A percentile compares a stretch with the other conserved stretches of the same genome.
phyloP scores from a whole-genome alignment of 2,113 vertebrate genomes.

The Probosciger aterrimus region DNA sequence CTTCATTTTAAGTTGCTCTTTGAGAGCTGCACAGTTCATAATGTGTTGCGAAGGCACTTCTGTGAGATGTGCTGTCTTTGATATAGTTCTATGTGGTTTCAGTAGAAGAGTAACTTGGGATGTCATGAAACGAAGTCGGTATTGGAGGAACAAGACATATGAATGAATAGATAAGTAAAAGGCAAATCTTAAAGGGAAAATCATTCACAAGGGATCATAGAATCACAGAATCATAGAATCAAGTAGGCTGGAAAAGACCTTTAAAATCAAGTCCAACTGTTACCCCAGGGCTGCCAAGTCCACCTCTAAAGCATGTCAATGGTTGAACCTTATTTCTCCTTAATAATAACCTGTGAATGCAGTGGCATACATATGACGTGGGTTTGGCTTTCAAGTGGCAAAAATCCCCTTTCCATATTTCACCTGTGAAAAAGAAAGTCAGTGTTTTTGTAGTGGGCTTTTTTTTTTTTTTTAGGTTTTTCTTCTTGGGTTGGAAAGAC shows the following conservation, averaged over 20 bases:
- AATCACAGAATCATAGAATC: no score
- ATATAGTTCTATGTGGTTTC: background rate
- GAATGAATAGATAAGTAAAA: background rate
- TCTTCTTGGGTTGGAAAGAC: background rate
- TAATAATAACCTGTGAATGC: background rate
- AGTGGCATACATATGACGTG: background rate
- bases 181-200: background rate
- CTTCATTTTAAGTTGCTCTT: slow-evolving; percentile 70
- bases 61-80: slow-evolving; percentile 6
- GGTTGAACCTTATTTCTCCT: background rate
- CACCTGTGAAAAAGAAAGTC: background rate
- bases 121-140: background rate
- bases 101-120: slow-evolving; percentile 8
- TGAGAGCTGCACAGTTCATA: slow-evolving; percentile 7
- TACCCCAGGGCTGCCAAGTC: background rate
- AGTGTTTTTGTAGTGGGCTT: background rate
- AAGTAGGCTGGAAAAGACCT: background rate
- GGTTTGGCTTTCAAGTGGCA: background rate
- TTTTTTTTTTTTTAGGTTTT: background rate
- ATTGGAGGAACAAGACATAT: background rate
- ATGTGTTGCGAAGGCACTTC: background rate
- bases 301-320: background rate
- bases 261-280: background rate
- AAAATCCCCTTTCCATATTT: background rate
- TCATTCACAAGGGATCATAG: background rate